Evolutionary conservation across 2,113 vertebrate species (phyloP), one percentile per base, ranked within the genome.

Genomic region (Lanius collurio): DNA sequence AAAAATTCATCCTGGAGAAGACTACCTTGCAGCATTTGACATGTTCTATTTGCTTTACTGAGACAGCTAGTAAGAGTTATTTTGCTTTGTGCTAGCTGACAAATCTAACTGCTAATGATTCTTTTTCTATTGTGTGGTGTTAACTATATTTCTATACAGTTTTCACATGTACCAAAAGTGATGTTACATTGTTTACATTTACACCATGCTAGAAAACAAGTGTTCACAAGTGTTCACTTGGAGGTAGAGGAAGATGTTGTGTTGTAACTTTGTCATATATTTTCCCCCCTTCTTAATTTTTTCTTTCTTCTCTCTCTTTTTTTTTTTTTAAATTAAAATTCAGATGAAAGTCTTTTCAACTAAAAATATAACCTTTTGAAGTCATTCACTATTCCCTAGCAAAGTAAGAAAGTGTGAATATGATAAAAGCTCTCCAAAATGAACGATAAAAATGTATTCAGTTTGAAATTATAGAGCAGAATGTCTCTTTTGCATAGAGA

Each of bases 351-450:
- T 44, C 47, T 71, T 85, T 95, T 93, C 64, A 90, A 76, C 55
- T 78, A 92, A 94, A 95, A 92, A 78, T 81, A 88, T 44, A 93
- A 94, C 60, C 78, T 95, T 97, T 92, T 93, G 90, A 96, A 96
- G 85, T 88, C 0, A 4, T 92, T 94, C 67, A 56, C 92, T 92
- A 93, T 94, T 96, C 33, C 37, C 11, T 6, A 95, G 76, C 23
- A 90, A 71, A 94, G 60, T 64, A 80, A 18, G 63, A 76, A 86
- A 92, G 79, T 63, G 64, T 39, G 82, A 80, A 67, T 68, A 80
- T 64, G 75, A 95, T 86, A 91, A 95, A 95, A 95, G 91, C 70
- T 88, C 56, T 74, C 39, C 50, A 89, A 91, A 95, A 90, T 81
- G 82, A 83, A 93, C 88, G 78, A 93, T 83, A 83, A 93, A 93